Evolutionary conservation across 1,140 invertebrate species (phyloP).

Genomic region (Leptonema lineaticorne): DNA sequence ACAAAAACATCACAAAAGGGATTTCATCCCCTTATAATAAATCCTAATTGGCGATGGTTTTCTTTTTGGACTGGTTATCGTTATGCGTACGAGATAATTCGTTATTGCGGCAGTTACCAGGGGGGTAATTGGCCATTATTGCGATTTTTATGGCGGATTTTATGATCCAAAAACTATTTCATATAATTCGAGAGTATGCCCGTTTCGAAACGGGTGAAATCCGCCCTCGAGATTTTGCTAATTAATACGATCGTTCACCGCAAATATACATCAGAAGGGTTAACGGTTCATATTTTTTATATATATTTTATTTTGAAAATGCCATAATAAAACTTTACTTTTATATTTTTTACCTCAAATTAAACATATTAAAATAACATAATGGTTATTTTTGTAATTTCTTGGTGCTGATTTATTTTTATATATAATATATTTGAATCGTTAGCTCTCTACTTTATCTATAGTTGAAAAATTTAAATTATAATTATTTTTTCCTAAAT

Average conservation of each 20-base stretch:
- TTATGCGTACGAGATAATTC: constrained; percentile 38
- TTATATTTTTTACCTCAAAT: too few species aligned
- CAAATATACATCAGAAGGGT: constrained; percentile 18
- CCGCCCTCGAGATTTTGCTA: constrained; percentile 32
- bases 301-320: too few species aligned
- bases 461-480: too few species aligned
- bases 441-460: too few species aligned
- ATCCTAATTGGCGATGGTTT: constrained; percentile 40
- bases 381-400: too few species aligned
- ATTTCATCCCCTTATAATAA: constrained; percentile 37
- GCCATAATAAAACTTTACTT: too few species aligned
- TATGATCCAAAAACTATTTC: constrained; percentile 43
- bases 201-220: neutral
- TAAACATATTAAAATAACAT: too few species aligned
- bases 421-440: too few species aligned
- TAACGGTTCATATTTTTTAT: too few species aligned
- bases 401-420: too few species aligned
- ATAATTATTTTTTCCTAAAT: too few species aligned
- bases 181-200: too few species aligned
- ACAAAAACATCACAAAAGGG: constrained; percentile 18
- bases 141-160: constrained; percentile 43
- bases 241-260: constrained; percentile 39
- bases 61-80: constrained; percentile 11
- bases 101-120: constrained; percentile 41
- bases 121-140: constrained; percentile 42